phyloP scores from a whole-genome alignment of 2,797 vertebrate genomes.

The Poeciliopsis presidionis region DNA sequence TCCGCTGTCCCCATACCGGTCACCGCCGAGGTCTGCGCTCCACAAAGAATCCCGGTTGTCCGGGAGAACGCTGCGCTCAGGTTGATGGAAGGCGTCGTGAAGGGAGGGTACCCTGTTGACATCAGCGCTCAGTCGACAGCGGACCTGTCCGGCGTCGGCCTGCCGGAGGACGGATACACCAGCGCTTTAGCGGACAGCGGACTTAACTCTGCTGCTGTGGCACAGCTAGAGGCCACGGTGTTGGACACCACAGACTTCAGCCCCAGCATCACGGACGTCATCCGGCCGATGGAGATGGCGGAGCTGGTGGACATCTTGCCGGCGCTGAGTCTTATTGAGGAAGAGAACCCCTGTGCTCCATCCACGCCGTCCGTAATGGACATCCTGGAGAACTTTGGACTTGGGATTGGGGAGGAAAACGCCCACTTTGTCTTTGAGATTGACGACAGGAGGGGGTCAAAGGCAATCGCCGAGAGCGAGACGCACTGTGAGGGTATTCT shows the following conservation, averaged over 20 bases:
- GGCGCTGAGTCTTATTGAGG: slow-evolving; percentile 66
- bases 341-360: slow-evolving; percentile 48
- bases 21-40: slow-evolving; percentile 29
- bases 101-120: slow-evolving; percentile 75
- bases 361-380: slow-evolving; percentile 59
- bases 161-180: slow-evolving; percentile 47
- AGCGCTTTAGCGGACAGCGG: slow-evolving; percentile 44
- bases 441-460: slow-evolving; percentile 2
- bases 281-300: slow-evolving; percentile 69
- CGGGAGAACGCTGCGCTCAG: slow-evolving; percentile 26
- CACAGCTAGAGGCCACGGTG: slow-evolving; percentile 48
- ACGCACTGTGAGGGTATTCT: neutral
- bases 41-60: slow-evolving; percentile 25
- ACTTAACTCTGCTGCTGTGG: slow-evolving; percentile 46
- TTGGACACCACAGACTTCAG: slow-evolving; percentile 41
- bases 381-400: slow-evolving; percentile 65
- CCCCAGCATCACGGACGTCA: slow-evolving; percentile 67
- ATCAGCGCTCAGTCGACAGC: slow-evolving; percentile 49
- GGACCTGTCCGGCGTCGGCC: slow-evolving; percentile 51
- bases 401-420: slow-evolving; percentile 54
- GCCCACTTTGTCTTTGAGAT: slow-evolving; percentile 44
- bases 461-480: slow-evolving; percentile 20
- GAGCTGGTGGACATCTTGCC: slow-evolving; percentile 74
- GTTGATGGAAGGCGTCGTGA: slow-evolving; percentile 62
- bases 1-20: slow-evolving; percentile 28